A percentile compares a stretch with the other conserved stretches of the same genome.
Conservation (phyloP, 2,888 invertebrate genomes). For the Ceraclea dissimilis region DNA sequence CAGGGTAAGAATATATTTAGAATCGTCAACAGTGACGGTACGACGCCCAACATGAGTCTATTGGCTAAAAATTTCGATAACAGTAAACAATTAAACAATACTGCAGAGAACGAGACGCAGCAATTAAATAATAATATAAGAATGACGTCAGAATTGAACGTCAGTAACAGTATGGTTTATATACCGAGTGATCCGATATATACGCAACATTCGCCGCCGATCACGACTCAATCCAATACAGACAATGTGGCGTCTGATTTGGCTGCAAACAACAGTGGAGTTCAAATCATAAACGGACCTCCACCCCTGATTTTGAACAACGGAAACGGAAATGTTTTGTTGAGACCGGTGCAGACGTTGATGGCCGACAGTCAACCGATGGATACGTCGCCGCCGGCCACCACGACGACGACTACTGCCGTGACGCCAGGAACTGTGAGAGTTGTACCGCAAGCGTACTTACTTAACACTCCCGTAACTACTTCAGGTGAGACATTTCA, state of each 20-base stretch:
- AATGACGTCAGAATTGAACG: not conserved
- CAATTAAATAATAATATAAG: not conserved
- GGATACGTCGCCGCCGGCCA: not conserved
- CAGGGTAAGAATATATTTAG: not conserved
- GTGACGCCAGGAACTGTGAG: not conserved
- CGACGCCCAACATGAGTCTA: not conserved
- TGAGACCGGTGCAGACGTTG: not conserved
- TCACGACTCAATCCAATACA: not conserved
- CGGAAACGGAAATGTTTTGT: not conserved
- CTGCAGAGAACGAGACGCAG: not conserved
- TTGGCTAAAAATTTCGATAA: not conserved
- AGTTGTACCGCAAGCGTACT: not conserved
- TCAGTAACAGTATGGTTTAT: constrained; percentile 1
- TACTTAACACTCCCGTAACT: not conserved
- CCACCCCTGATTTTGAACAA: not conserved
- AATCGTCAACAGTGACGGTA: not conserved
- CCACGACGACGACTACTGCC: not conserved
- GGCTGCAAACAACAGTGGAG: too few species aligned
- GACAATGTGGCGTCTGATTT: too few species aligned
- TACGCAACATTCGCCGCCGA: not conserved
- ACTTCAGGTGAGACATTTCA: too few species aligned
- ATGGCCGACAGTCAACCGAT: not conserved
- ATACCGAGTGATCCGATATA: not conserved
- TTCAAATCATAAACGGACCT: not conserved
- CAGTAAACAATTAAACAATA: not conserved